Conservation (phyloP, 2,888 invertebrate species). For the Malachius bipustulatus region DNA sequence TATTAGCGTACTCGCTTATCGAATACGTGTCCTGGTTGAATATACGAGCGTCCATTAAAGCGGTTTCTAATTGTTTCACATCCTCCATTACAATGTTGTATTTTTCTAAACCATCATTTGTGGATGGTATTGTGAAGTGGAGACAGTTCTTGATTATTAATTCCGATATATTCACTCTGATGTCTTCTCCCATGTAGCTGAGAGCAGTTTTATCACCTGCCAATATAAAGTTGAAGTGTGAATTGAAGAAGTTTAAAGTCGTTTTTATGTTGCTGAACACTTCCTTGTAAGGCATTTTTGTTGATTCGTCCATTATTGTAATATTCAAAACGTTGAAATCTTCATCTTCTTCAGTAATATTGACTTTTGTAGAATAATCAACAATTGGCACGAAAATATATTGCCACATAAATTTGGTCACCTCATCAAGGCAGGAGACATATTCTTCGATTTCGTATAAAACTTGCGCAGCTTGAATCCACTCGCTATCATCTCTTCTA, state of each 20-base stretch:
- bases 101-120: conserved; percentile 53
- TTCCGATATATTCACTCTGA: conserved; percentile 49
- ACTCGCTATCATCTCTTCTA: conserved; percentile 31
- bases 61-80: conserved; percentile 53
- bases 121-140: conserved; percentile 63
- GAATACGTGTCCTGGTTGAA: conserved; percentile 45
- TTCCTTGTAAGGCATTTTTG: conserved; percentile 39
- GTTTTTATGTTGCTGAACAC: conserved; percentile 46
- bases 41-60: conserved; percentile 47
- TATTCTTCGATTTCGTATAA: conserved; percentile 31
- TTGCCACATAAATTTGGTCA: conserved; percentile 47
- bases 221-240: conserved; percentile 42
- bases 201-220: conserved; percentile 39
- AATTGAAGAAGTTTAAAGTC: conserved; percentile 46
- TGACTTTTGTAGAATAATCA: conserved; percentile 37
- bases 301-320: conserved; percentile 33
- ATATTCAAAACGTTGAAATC: conserved; percentile 28
- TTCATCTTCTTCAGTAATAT: conserved; percentile 31
- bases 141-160: conserved; percentile 62
- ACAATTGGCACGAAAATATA: conserved; percentile 48
- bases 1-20: conserved; percentile 55
- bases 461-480: conserved; percentile 37
- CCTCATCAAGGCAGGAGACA: conserved; percentile 41
- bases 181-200: conserved; percentile 42
- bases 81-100: conserved; percentile 52